Base-by-base conservation (phyloP, 2,888 invertebrate genomes). In the Dicycla oo region DNA sequence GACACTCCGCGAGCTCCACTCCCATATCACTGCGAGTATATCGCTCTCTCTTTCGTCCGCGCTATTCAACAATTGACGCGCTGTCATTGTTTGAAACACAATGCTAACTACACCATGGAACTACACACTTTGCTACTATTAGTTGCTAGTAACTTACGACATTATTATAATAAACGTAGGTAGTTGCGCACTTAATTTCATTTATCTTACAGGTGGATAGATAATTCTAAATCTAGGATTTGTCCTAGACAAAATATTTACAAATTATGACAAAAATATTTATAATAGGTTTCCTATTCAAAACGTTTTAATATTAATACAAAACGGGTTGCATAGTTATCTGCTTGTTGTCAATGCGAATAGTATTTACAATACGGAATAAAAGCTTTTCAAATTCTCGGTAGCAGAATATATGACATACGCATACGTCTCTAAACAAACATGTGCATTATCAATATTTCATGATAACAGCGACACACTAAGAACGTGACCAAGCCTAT, bases 41-140 rank as follows among this genome's bases (percentile, higher is more conserved):
- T 91, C 86, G 91, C 92, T 91, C 90, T 94, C 95, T 94, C 93
- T 92, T 92, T 94, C 93, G 78, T 88, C 84, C 88, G 86, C 84
- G 84, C 75, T 87, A 90, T 87, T 88, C 85, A 83, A 86, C 92
- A 93, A 93, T 93, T 86, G 89, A 90, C 86, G 87, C 82, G 87
- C 88, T 88, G 87, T 91, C 90, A 93, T 93, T 92, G 93, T 93
- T 91, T 88, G 86, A 84, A 90, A 90, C 87, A 92, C 93, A 94
- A 93, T 91, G 88, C 87, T 86, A 82, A 76, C 85, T 84, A 81
- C 81, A 83, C 78, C n/a, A n/a, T n/a, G n/a, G n/a, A n/a, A n/a
- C n/a, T n/a, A 81, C 81, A 83, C 78, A 85, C 84, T 84, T 80
- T 82, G 80, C 81, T 78, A 86, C 82, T 79, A n/a, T n/a, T n/a